Conservation (phyloP, 2,888 invertebrate species). For the Idaea aversata region DNA sequence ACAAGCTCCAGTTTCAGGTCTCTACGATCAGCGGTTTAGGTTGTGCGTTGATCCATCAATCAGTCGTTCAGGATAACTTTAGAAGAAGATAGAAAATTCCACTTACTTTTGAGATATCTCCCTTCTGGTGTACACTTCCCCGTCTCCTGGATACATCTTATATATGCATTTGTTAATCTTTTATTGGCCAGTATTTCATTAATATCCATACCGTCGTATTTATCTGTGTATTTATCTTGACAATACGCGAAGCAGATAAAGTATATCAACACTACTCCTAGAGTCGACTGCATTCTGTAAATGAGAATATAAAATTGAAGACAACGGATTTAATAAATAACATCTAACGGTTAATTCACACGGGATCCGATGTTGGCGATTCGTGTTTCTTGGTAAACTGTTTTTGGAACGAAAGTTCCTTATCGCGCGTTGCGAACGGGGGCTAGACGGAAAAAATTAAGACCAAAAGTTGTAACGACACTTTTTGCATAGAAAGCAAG, state of each 20-base stretch:
- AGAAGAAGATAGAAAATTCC: background rate
- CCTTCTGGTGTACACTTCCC: constrained; percentile 86
- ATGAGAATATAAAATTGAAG: background rate
- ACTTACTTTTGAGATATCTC: constrained; percentile 85
- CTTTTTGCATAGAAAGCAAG: too few species aligned
- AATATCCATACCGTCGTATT: constrained; percentile 85
- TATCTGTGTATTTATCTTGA: constrained; percentile 77
- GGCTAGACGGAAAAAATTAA: too few species aligned
- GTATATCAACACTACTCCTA: constrained; percentile 33
- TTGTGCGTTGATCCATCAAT: too few species aligned
- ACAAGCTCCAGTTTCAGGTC: too few species aligned
- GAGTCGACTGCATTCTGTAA: constrained; percentile 49
- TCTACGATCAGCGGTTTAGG: too few species aligned
- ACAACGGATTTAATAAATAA: background rate
- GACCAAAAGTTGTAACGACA: too few species aligned
- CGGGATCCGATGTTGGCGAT: too few species aligned
- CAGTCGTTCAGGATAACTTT: too few species aligned
- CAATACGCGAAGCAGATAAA: constrained; percentile 25
- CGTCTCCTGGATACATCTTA: constrained; percentile 83
- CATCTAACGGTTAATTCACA: too few species aligned
- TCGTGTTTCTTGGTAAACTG: too few species aligned
- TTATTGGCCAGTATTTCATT: constrained; percentile 85
- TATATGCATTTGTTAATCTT: constrained; percentile 83
- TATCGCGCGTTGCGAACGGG: too few species aligned
- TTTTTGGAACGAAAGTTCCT: too few species aligned